phyloP scores from a whole-genome alignment of 2,113 vertebrate species.

The Heterotilapia buettikoferi region DNA sequence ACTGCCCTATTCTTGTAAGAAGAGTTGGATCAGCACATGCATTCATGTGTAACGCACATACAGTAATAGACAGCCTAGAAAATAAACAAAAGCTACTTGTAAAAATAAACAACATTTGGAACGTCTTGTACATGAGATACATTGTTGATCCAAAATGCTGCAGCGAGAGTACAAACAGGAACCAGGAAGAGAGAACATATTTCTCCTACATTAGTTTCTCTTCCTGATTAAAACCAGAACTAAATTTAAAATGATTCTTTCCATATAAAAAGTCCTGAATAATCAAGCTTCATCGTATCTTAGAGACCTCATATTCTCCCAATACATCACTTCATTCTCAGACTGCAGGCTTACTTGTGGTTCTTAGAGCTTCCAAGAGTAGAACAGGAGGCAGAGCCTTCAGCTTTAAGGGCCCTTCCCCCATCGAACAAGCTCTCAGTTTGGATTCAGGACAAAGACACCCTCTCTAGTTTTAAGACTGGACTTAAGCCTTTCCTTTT shows the following conservation, averaged over 20 bases:
- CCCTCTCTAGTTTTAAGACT: neutral
- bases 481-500: neutral
- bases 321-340: neutral
- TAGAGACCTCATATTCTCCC: neutral
- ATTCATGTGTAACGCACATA: neutral
- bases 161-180: neutral
- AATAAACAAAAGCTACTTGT: neutral
- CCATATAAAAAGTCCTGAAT: neutral
- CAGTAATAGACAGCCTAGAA: neutral
- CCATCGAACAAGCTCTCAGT: neutral
- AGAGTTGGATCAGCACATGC: neutral
- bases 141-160: neutral
- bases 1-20: neutral
- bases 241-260: neutral
- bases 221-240: neutral
- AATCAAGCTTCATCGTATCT: neutral
- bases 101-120: neutral
- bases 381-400: neutral
- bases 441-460: neutral
- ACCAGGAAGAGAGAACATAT: neutral
- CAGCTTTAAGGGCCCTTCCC: neutral
- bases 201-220: neutral
- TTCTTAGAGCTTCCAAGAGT: neutral
- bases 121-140: neutral
- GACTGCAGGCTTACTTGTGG: neutral